Base-by-base conservation (phyloP, 2,797 vertebrate genomes). In the Poeciliopsis turneri region DNA sequence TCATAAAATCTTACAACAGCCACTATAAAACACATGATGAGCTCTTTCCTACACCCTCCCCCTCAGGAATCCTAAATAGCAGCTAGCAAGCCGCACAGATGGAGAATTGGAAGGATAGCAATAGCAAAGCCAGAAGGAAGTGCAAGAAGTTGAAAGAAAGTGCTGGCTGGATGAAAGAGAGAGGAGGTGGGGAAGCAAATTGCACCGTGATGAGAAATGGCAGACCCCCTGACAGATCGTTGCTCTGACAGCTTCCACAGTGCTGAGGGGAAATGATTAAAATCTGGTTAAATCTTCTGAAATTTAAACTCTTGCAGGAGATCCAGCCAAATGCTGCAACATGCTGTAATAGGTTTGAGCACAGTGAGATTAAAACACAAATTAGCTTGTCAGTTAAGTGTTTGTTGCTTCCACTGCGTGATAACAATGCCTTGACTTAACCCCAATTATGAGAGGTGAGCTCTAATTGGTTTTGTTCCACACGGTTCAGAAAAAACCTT, bases 1-100 rank as follows among this genome's bases (percentile, higher is more conserved):
- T 84, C 82, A 83, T 93, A 91, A 94, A 93, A 92, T 86, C 86
- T 91, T 84, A 90, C 39, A 72, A 89, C 84, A 87, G 80, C 85
- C 85, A 86, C 84, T 85, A 87, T 81, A 87, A 93, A 90, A 91
- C 80, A 88, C 84, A 84, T 88, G 76, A 88, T 86, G 78, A 87
- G 83, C 72, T 82, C 75, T 78, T 85, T 86, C 80, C 86, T 82
- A 13, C 76, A 16, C 3, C 75, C 55, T 46, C 76, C 73, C 66
- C 76, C 71, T 74, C 76, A 86, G 72, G 68, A 76, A 4, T 77
- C 78, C 30, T 45, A 18, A 43, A 51, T 45, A 66, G 71, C 78
- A 81, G 79, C 18, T 47, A 75, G 59, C 25, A 30, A 86, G 84
- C 30, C 20, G 68, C 69, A 74, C 47, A 53, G 78, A 79, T 80